These are phyloP conservation scores for Ctenochaetus hawaiiensis DNA, from an alignment of 2,797 vertebrate genomes.

Conservation along the genomic window DNA sequence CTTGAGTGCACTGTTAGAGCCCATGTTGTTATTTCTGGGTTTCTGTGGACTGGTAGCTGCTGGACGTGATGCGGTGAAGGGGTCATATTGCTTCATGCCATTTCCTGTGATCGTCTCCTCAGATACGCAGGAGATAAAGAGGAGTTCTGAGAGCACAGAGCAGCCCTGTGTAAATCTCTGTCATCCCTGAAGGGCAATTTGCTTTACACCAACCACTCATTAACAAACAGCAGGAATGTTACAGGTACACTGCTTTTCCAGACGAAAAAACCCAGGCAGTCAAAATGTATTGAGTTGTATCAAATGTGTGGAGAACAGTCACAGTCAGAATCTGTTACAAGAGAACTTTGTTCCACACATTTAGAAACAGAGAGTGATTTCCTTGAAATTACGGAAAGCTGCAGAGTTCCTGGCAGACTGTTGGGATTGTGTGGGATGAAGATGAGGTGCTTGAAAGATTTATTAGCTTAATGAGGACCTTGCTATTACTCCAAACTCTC, in stretches of 20 bases:
- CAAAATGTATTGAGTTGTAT: not conserved
- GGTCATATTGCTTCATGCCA: constrained; percentile 48
- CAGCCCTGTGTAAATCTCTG: constrained; percentile 68
- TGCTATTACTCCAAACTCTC: not conserved
- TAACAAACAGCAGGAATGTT: constrained; percentile 51
- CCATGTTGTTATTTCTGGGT: constrained; percentile 19
- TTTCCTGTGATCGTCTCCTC: constrained; percentile 46
- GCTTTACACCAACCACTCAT: constrained; percentile 58
- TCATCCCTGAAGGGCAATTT: constrained; percentile 69
- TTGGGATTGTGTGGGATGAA: too few relatives aligned
- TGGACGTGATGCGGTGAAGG: constrained; percentile 37
- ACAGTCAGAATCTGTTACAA: not conserved
- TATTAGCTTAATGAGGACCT: not conserved
- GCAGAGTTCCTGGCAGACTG: not conserved
- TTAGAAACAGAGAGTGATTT: not conserved
- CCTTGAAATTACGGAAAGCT: not conserved
- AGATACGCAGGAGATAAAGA: constrained; percentile 57
- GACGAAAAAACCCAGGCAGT: constrained; percentile 20
- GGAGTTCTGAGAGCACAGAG: constrained; percentile 48
- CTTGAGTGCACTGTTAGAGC: not conserved
- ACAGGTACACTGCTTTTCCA: constrained; percentile 45
- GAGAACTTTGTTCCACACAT: not conserved
- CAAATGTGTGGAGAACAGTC: constrained; percentile 2
- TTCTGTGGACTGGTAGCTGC: constrained; percentile 32
- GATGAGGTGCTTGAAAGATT: not conserved